Evolutionary conservation across 1,140 invertebrate genomes (phyloP).

Genomic region (Drosophila azteca): DNA sequence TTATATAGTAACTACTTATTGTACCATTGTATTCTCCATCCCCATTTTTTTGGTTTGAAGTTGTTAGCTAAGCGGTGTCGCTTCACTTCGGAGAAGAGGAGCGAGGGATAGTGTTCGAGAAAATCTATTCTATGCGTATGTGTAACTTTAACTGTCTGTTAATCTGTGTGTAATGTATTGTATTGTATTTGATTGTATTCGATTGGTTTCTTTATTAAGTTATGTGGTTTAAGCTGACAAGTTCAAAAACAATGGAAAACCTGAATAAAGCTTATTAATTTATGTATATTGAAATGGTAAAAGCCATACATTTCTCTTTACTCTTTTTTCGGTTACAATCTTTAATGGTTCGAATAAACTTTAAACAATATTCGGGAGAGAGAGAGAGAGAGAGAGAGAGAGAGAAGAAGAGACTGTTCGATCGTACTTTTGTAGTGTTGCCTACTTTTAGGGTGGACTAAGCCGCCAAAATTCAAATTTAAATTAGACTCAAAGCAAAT

Average conservation of each 20-base stretch:
- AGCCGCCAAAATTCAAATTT: no score
- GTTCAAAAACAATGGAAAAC: constrained; percentile 74
- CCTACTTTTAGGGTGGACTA: no score
- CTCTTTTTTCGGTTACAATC: no score
- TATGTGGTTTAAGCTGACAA: constrained; percentile 78
- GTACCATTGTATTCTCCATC: constrained; percentile 28
- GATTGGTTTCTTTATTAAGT: constrained; percentile 77
- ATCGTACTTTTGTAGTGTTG: no score
- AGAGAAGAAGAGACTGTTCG: no score
- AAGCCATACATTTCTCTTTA: no score
- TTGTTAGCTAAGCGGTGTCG: constrained; percentile 53
- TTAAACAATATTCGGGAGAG: no score
- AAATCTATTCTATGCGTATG: constrained; percentile 48
- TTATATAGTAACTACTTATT: constrained; percentile 27
- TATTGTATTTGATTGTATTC: no score
- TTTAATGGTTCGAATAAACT: no score
- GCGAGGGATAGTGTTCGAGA: constrained; percentile 29
- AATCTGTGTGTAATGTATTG: constrained; percentile 29
- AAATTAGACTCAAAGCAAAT: no score
- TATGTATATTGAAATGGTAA: constrained; percentile 62
- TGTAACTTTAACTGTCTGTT: constrained; percentile 61
- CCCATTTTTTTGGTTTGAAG: constrained; percentile 43
- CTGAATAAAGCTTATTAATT: constrained; percentile 77
- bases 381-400: no score
- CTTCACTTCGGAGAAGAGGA: constrained; percentile 31